Conservation (phyloP, 1,140 invertebrate species). For the Drosophila watanabei region DNA sequence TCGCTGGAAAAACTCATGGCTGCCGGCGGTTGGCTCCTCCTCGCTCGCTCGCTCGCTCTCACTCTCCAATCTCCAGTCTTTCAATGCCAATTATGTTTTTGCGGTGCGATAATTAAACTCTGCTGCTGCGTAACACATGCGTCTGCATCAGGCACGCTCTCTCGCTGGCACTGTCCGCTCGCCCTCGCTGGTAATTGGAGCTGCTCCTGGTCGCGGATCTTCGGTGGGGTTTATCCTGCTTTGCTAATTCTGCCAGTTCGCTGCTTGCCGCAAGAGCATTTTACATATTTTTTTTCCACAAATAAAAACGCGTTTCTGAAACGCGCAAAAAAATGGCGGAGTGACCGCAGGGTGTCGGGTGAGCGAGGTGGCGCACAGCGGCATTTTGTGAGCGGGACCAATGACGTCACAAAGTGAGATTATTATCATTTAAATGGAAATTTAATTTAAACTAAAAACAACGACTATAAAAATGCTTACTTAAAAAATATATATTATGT, state of each 20-base stretch:
- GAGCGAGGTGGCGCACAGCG: constrained; percentile 6
- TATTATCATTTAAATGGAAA: too few species aligned
- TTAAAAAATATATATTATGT: too few species aligned
- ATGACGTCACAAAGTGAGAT: constrained; percentile 18
- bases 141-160: constrained; percentile 40
- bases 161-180: constrained; percentile 6
- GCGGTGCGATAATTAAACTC: constrained; percentile 26
- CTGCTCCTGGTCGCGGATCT: constrained; percentile 21
- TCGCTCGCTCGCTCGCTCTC: constrained; percentile 16
- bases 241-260: constrained; percentile 33
- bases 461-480: not conserved
- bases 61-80: constrained; percentile 17
- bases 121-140: constrained; percentile 76
- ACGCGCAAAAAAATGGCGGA: constrained; percentile 77
- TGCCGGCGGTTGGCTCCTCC: constrained; percentile 31
- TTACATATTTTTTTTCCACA: constrained; percentile 57
- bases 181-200: not conserved
- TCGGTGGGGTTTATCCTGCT: constrained; percentile 30
- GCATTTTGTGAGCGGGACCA: not conserved
- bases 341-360: constrained; percentile 22
- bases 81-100: constrained; percentile 32
- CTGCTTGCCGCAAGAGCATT: constrained; percentile 39
- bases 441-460: not conserved
- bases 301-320: constrained; percentile 61
- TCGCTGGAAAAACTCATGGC: constrained; percentile 99